Conservation (phyloP, 2,797 vertebrate species). For the Mycteria americana region DNA sequence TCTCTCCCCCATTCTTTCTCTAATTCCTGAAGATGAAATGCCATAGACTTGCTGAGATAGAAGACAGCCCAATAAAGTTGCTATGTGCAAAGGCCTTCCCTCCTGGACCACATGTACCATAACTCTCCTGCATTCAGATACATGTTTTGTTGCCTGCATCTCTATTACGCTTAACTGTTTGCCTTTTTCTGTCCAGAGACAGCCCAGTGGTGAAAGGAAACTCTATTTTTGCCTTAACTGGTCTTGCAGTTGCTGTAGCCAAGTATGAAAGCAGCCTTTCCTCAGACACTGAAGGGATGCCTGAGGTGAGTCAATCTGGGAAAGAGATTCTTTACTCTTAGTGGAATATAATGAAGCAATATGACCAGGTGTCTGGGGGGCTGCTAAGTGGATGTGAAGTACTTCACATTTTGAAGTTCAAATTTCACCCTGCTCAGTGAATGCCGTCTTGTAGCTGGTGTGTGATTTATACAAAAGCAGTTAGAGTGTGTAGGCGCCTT, state of each 20-base stretch:
- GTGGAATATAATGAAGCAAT: background rate
- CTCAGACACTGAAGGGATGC: conserved; percentile 74
- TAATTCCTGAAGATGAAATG: background rate
- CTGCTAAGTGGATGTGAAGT: background rate
- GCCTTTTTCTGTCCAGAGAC: conserved; percentile 79
- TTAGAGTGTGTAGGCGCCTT: background rate
- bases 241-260: conserved; percentile 84
- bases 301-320: conserved; percentile 76
- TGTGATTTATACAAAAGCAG: background rate
- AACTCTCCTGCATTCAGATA: background rate
- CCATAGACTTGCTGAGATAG: background rate
- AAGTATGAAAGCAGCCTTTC: conserved; percentile 89
- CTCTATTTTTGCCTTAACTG: conserved; percentile 88
- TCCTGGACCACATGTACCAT: background rate
- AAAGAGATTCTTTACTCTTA: background rate
- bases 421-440: background rate
- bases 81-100: background rate
- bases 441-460: background rate
- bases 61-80: background rate
- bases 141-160: background rate
- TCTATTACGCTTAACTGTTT: background rate
- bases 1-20: background rate
- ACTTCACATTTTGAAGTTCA: background rate
- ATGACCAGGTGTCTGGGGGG: background rate
- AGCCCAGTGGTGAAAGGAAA: conserved; percentile 95